These are phyloP conservation scores for Rhinolophus ferrumequinum DNA, from an alignment of 2,113 vertebrate species.

Conservation along the genomic window DNA sequence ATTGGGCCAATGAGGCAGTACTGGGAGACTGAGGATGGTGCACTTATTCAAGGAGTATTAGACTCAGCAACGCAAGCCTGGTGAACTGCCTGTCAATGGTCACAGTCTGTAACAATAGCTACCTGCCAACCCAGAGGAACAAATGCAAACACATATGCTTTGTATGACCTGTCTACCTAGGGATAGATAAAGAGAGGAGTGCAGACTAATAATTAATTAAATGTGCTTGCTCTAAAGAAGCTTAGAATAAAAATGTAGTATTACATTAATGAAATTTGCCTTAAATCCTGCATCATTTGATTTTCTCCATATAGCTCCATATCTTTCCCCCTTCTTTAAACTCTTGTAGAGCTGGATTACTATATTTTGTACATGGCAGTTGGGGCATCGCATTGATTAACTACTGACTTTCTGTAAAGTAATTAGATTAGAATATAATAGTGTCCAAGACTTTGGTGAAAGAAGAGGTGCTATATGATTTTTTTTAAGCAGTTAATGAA, in stretches of 20 bases:
- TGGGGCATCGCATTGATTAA: background rate
- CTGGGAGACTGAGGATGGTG: background rate
- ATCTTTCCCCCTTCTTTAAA: background rate
- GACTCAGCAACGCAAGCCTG: background rate
- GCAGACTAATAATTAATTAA: constrained; percentile 19
- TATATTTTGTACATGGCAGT: background rate
- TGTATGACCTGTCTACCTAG: background rate
- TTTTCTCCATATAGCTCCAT: background rate
- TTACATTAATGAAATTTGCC: background rate
- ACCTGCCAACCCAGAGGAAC: background rate
- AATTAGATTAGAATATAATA: background rate
- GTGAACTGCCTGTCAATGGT: background rate
- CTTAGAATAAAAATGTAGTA: constrained; percentile 11
- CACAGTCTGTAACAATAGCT: background rate
- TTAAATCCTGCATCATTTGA: background rate
- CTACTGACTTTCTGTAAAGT: background rate
- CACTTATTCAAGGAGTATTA: background rate
- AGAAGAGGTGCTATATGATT: background rate
- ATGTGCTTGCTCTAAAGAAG: background rate
- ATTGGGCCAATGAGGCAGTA: background rate
- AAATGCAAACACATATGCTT: background rate
- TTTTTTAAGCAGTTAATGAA: background rate
- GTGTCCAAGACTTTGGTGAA: background rate
- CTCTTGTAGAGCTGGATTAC: background rate
- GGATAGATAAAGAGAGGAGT: background rate